Evolutionary conservation across 1,140 invertebrate genomes (phyloP).

Genomic region (Chironomus tepperi): DNA sequence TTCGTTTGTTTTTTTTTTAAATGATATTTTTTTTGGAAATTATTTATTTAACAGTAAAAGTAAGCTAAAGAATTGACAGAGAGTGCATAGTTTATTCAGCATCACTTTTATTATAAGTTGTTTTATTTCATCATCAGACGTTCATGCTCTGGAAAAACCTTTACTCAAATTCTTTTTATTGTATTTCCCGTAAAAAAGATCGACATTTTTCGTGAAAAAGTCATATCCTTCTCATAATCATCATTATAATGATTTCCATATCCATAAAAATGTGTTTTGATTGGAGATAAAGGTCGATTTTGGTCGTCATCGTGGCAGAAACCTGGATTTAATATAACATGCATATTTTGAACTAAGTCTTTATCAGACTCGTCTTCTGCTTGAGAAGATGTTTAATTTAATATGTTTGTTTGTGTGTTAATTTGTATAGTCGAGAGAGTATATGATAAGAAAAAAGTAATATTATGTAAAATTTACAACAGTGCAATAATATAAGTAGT

Average conservation of each 20-base stretch:
- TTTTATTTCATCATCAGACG: conserved; percentile 11
- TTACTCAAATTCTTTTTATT: conserved; percentile 11
- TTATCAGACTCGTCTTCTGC: conserved; percentile 21
- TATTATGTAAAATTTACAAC: conserved; percentile 4
- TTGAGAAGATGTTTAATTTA: background rate
- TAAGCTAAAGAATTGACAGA: background rate
- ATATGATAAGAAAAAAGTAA: background rate
- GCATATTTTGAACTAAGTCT: conserved; percentile 20
- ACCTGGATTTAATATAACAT: conserved; percentile 23
- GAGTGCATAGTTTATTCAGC: background rate
- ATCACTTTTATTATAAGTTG: background rate
- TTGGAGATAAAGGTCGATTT: background rate
- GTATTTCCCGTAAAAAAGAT: conserved; percentile 19
- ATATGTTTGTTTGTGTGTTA: background rate
- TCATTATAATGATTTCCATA: conserved; percentile 4
- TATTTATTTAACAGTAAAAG: background rate
- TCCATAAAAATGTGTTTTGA: conserved; percentile 12
- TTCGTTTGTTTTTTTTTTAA: background rate
- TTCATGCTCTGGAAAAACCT: background rate
- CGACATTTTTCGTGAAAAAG: conserved; percentile 19
- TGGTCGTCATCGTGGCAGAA: background rate
- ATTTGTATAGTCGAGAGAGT: background rate
- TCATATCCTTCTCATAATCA: conserved; percentile 16
- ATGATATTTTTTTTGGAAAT: background rate
- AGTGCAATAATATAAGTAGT: background rate